Conservation (phyloP, 2,888 invertebrate species). For the Glyphotaelius pellucidus region DNA sequence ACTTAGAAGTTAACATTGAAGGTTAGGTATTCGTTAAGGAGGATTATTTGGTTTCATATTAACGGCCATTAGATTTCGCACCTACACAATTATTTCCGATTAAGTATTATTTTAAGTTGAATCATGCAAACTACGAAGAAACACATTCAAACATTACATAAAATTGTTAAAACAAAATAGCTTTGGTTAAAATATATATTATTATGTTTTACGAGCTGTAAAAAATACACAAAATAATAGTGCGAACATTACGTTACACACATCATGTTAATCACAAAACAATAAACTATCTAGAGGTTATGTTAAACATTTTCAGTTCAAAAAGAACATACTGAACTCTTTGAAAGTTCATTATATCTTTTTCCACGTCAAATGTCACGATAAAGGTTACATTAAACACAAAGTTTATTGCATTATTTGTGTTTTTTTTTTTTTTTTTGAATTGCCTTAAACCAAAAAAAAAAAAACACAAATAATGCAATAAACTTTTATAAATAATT, state of each 20-base stretch:
- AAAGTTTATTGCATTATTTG: no score
- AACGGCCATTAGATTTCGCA: background rate
- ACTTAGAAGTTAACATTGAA: background rate
- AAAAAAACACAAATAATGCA: background rate
- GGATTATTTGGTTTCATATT: background rate
- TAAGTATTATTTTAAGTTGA: background rate
- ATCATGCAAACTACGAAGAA: background rate
- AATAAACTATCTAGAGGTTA: background rate
- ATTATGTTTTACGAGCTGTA: background rate
- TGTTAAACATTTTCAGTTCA: background rate
- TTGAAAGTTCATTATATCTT: background rate
- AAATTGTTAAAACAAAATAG: constrained; percentile 37
- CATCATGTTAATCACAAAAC: background rate
- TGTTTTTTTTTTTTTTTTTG: no score
- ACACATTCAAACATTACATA: background rate
- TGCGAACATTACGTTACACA: background rate
- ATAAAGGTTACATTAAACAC: background rate
- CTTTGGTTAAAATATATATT: background rate
- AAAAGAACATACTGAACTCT: background rate
- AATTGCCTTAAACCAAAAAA: no score
- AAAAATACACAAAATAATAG: constrained; percentile 2
- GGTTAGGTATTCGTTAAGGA: background rate
- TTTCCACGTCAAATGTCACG: background rate
- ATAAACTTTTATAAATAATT: background rate
- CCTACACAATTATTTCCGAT: background rate